Base-by-base conservation (phyloP, 2,888 invertebrate genomes). In the Parapristionchus giblindavisi region DNA sequence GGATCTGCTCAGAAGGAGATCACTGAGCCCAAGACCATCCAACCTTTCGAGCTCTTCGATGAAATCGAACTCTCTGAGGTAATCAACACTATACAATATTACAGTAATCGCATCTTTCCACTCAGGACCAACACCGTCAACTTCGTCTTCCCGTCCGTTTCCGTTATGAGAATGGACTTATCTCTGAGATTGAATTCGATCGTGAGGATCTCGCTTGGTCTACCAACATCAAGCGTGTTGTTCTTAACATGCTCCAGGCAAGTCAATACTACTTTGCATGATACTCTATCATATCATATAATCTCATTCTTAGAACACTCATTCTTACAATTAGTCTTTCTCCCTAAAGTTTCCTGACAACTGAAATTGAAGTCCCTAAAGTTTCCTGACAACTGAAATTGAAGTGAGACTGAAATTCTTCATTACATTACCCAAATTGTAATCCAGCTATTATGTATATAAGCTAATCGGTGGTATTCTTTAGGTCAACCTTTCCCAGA, bases 211-310 rank as follows among this genome's bases (percentile, higher is more conserved):
- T 75, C 11, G 77, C 81, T 54, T 86, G 86, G 86, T 81, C 84
- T 21, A 82, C 77, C 75, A 87, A 87, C 79, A 77, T 82, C 74
- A 87, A 87, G 79, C 78, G 84, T 43, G 80, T 83, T 29, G 79
- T 86, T 51, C 74, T 87, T 76, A 86, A 84, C 77, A 77, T 85
- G 79, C 68, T 84, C 71, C 83, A 84, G 70, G 78, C 83, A 48
- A n/a, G n/a, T n/a, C n/a, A n/a, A n/a, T n/a, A n/a, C n/a, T n/a
- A n/a, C n/a, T n/a, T n/a, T n/a, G n/a, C n/a, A n/a, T n/a, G n/a
- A n/a, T n/a, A n/a, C n/a, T n/a, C n/a, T n/a, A n/a, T n/a, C n/a
- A n/a, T n/a, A n/a, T 43, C 43, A 6, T 17, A 52, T 52, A 52
- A 6, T 52, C 24, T 52, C 52, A 17, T 43, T 14, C 48, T 43